Evolutionary conservation across 2,888 invertebrate species (phyloP), one percentile per base, ranked within the genome.

Genomic region (Tenthredo distinguenda): DNA sequence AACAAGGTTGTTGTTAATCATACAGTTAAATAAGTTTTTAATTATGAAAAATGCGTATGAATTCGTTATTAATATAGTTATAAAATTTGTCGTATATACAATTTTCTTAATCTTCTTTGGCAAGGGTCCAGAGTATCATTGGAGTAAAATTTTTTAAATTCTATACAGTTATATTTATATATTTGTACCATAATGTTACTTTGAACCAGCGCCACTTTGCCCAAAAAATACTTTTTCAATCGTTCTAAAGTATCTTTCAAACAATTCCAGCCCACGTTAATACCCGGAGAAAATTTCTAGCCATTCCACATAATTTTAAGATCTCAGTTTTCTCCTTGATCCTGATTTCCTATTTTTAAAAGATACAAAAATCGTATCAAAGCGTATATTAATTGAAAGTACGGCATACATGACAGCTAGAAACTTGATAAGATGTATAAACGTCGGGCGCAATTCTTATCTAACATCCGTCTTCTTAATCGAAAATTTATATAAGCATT

Each of bases 121-220:
- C 92, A 92, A 91, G 87, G 93, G 92, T 93, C 92, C 92, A 93
- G 93, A 93, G 92, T 87, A 91, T 89, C 92, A 90, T 92, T 93
- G 88, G 72, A 89, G 89, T 85, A 34, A 87, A 84, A 84, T 84
- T 87, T 86, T 31, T 55, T 89, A 84, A 86, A 89, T 83, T 89
- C 88, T 91, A 89, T 90, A 91, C 90, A 91, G 85, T 88, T 86
- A 88, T 88, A 88, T 88, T 88, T 81, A 84, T 62, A 37, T 88
- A 88, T 88, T 88, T 81, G 84, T 62, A 37, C 91, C 90, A 91
- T 90, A 93, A 93, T 92, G 92, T 90, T 90, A 88, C 92, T 93
- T 88, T 92, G 92, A 92, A 93, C 93, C 93, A 93, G 89, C 91
- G 92, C 91, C 93, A 90, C 81, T 58, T 62, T 81, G 81, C 62